Evolutionary conservation across 2,797 vertebrate species (phyloP).

Genomic region (Pogoniulus pusillus): DNA sequence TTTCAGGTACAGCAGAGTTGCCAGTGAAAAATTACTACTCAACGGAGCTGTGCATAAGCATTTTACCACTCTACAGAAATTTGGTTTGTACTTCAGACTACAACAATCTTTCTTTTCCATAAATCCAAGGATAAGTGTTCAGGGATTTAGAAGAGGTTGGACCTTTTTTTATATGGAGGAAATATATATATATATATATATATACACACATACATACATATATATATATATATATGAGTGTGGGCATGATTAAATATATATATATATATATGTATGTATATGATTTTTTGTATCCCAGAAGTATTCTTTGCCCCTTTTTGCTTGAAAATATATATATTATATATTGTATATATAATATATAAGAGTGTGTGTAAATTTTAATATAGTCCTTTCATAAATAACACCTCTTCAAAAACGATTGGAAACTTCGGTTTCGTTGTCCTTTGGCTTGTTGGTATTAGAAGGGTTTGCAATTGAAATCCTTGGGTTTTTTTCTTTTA

Average conservation of each 20-base stretch:
- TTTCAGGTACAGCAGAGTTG: neutral
- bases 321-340: constrained; percentile 60
- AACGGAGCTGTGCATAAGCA: neutral
- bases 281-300: constrained; percentile 64
- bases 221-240: neutral
- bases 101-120: constrained; percentile 11
- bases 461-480: constrained; percentile 54
- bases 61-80: constrained; percentile 19
- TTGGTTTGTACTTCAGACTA: constrained; percentile 7
- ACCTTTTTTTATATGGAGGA: constrained; percentile 71
- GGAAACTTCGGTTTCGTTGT: neutral
- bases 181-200: constrained; percentile 52
- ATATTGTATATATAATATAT: constrained; percentile 61
- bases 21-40: neutral
- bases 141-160: constrained; percentile 72
- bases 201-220: constrained; percentile 55
- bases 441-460: constrained; percentile 32
- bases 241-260: constrained; percentile 53
- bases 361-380: constrained; percentile 67
- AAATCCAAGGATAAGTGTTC: constrained; percentile 67
- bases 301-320: constrained; percentile 49
- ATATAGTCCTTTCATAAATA: constrained; percentile 56
- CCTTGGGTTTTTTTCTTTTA: constrained; percentile 63
- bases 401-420: constrained; percentile 32
- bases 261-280: constrained; percentile 72